Base-by-base conservation (phyloP, 2,888 invertebrate genomes). In the Tachina lurida region DNA sequence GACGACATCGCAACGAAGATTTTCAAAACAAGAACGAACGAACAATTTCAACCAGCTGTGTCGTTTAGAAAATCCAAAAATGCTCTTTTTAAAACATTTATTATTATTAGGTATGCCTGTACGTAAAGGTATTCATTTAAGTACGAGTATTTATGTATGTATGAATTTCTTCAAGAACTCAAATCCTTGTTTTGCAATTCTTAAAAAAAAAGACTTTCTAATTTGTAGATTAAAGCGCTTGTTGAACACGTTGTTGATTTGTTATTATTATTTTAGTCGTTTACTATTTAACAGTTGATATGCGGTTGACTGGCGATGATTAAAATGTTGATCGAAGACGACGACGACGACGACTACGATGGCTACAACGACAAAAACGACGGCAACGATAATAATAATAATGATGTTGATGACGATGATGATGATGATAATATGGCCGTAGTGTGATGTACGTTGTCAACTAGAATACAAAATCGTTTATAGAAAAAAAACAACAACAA, bases 401-500 rank as follows among this genome's bases (percentile, higher is more conserved):
- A 76, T 76, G 62, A 19, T 45, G 4, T 22, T 54, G 63, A 58
- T 12, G 65, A 45, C 54, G 58, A 67, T 52, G 60, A 67, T 58
- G 67, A 62, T 68, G 54, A 63, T 74, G 56, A 76, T 84, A 56
- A 80, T 77, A 81, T 82, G 77, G 22, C 77, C 68, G 82, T 82
- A 78, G 78, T 78, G 68, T 19, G 67, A 80, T 19, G 62, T 76
- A 79, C 77, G 86, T 76, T 84, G 84, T 77, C 86, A 85, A 83
- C 85, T 79, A 87, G 58, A 77, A 77, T 67, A 54, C n/a, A 71
- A 70, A 73, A 73, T 77, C 67, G 76, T 85, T 74, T 83, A 75
- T 78, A 75, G 71, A 70, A 73, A 84, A 89, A 86, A 85, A 88
- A 88, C 74, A 76, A 84, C 85, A 74, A 81, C 58, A 87, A 85